Evolutionary conservation across 2,113 vertebrate species (phyloP).

Genomic region (Crocuta crocuta): DNA sequence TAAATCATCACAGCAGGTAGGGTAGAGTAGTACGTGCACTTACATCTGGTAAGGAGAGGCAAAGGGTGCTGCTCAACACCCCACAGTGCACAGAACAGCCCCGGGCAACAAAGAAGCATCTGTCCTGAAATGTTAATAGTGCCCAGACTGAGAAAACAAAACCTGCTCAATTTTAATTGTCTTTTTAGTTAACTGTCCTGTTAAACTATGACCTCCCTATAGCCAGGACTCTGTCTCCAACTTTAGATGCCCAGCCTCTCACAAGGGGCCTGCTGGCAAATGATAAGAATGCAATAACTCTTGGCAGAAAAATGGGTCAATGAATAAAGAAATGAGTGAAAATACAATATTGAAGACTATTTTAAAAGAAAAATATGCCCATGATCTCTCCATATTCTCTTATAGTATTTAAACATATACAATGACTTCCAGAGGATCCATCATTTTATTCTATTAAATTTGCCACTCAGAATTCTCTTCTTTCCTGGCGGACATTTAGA

Average conservation of each 20-base stretch:
- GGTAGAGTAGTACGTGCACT: not conserved
- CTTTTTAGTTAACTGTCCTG: not conserved
- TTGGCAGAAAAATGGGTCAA: not conserved
- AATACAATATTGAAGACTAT: not conserved
- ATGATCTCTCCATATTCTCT: not conserved
- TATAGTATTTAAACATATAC: not conserved
- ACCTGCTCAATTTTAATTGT: not conserved
- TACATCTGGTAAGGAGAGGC: not conserved
- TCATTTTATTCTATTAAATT: not conserved
- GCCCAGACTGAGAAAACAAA: not conserved
- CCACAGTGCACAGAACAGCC: not conserved
- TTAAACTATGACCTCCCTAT: not conserved
- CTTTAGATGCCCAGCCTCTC: not conserved
- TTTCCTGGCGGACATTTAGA: not conserved
- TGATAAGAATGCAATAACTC: not conserved
- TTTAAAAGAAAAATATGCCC: not conserved
- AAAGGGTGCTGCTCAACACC: not conserved
- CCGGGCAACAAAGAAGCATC: not conserved
- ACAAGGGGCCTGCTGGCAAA: not conserved
- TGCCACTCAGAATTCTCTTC: not conserved
- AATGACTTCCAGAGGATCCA: not conserved
- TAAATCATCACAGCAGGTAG: not conserved
- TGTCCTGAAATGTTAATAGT: not conserved
- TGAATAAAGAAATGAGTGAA: not conserved
- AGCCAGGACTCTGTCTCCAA: not conserved